Percentiles rank a stretch among this genome's conserved stretches.
Evolutionary conservation across 2,888 invertebrate species (phyloP).

Genomic region (Catocala nupta): DNA sequence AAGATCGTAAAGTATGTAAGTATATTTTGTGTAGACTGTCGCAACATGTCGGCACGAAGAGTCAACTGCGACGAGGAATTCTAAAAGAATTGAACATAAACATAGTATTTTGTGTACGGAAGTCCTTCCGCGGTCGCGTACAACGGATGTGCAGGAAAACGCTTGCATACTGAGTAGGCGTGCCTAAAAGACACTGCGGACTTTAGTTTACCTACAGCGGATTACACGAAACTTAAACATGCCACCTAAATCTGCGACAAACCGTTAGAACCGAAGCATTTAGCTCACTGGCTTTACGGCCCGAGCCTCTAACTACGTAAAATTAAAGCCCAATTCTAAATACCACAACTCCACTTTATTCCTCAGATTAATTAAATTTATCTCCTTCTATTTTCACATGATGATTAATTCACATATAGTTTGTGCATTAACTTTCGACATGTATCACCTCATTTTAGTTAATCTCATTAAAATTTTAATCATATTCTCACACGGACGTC

Average conservation of each 20-base stretch:
- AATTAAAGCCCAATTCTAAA: constrained; percentile 57
- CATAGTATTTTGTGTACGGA: constrained; percentile 85
- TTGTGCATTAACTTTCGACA: constrained; percentile 54
- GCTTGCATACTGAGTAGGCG: constrained; percentile 87
- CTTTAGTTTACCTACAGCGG: constrained; percentile 82
- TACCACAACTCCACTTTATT: constrained; percentile 51
- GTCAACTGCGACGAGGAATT: constrained; percentile 81
- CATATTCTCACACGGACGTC: constrained; percentile 69
- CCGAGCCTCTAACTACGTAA: constrained; percentile 59
- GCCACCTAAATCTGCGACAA: constrained; percentile 81
- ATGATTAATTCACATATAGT: constrained; percentile 32
- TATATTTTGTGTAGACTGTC: constrained; percentile 75
- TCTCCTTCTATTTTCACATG: constrained; percentile 44
- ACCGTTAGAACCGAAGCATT: constrained; percentile 71
- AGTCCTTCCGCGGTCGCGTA: constrained; percentile 84
- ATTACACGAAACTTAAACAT: constrained; percentile 85
- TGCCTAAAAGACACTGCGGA: constrained; percentile 87
- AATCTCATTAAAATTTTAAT: constrained; percentile 83
- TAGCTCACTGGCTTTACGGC: constrained; percentile 66
- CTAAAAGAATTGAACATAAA: constrained; percentile 84
- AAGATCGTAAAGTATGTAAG: constrained; percentile 69
- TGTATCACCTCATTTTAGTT: constrained; percentile 54
- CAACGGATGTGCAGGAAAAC: constrained; percentile 86
- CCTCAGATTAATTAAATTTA: constrained; percentile 52
- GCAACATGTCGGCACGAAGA: constrained; percentile 82